phyloP scores from a whole-genome alignment of 2,797 vertebrate genomes.

The Lacerta bilineata region DNA sequence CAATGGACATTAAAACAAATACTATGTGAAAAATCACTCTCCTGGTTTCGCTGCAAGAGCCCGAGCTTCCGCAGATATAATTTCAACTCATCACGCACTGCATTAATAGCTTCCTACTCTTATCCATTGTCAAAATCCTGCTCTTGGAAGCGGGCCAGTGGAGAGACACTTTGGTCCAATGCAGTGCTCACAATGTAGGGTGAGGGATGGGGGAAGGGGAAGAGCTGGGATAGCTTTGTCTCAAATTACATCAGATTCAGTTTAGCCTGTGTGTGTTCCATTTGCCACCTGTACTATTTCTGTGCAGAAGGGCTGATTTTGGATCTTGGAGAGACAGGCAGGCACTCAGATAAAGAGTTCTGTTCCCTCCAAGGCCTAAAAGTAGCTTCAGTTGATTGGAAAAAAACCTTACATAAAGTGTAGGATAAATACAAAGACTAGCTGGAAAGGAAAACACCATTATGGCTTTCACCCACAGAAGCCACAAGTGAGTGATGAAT shows the following conservation, averaged over 20 bases:
- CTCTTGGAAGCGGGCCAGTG: neutral
- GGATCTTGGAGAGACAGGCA: neutral
- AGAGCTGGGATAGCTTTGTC: neutral
- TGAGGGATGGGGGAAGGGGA: neutral
- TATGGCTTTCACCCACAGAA: too few relatives aligned
- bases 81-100: slow-evolving; percentile 19
- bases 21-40: slow-evolving; percentile 12
- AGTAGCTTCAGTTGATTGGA: neutral
- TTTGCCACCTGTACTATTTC: neutral
- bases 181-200: neutral
- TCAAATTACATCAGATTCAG: neutral
- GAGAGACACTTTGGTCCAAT: slow-evolving; percentile 23
- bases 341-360: neutral
- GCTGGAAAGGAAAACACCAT: too few relatives aligned
- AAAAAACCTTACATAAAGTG: too few relatives aligned
- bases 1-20: neutral
- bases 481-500: too few relatives aligned
- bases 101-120: slow-evolving; percentile 23
- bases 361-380: too few relatives aligned
- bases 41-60: slow-evolving; percentile 31
- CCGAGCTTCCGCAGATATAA: slow-evolving; percentile 3
- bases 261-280: neutral
- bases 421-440: too few relatives aligned
- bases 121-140: slow-evolving; percentile 24
- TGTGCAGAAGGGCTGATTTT: neutral